Evolutionary conservation across 2,113 vertebrate species (phyloP).

Genomic region (Nannospalax galili): DNA sequence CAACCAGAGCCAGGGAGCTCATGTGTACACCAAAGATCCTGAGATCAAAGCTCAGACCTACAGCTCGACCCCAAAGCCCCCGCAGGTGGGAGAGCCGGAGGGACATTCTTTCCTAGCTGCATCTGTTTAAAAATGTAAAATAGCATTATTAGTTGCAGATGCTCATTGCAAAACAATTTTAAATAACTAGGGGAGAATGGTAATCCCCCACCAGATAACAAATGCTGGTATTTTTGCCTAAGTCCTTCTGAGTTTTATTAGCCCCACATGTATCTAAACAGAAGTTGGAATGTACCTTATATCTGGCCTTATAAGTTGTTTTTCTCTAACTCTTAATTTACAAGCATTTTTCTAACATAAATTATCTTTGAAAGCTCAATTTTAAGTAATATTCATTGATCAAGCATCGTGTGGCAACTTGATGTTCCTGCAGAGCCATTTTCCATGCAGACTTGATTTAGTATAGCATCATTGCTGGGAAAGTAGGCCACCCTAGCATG

Average conservation of each 20-base stretch:
- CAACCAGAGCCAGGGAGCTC: background rate
- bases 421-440: slow-evolving; percentile 15
- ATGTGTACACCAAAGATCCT: background rate
- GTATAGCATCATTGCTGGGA: background rate
- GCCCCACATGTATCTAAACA: background rate
- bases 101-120: background rate
- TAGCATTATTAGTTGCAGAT: background rate
- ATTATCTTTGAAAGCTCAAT: slow-evolving; percentile 47
- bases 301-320: background rate
- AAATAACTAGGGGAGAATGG: slow-evolving; percentile 7
- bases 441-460: slow-evolving; percentile 28
- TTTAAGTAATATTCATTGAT: slow-evolving; percentile 24
- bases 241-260: slow-evolving; percentile 16
- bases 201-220: slow-evolving; percentile 28
- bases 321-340: slow-evolving; percentile 40
- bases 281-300: slow-evolving; percentile 5
- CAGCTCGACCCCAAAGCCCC: background rate
- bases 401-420: background rate
- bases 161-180: slow-evolving; percentile 15
- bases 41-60: background rate
- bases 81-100: too few relatives aligned
- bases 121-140: background rate
- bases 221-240: background rate
- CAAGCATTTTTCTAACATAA: slow-evolving; percentile 19
- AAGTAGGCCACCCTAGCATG: background rate